A percentile compares a stretch with the other conserved stretches of the same genome.
phyloP scores from a whole-genome alignment of 2,797 vertebrate species.

The Telmatherina bonti region DNA sequence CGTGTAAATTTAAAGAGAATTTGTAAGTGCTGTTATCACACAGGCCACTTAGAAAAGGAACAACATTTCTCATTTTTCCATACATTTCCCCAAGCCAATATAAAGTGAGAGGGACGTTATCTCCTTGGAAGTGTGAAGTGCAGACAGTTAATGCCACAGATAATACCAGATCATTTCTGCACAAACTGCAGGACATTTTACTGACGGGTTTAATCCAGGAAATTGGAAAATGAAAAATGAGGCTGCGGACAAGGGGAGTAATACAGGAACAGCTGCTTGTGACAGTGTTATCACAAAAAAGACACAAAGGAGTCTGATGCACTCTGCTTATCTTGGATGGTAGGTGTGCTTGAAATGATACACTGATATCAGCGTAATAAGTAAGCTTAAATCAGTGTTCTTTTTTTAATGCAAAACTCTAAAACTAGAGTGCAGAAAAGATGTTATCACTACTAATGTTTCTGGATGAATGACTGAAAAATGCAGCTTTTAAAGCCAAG shows the following conservation, averaged over 20 bases:
- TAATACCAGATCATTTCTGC: constrained; percentile 15
- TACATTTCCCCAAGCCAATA: constrained; percentile 15
- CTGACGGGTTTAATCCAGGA: constrained; percentile 43
- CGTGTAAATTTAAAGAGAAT: not conserved
- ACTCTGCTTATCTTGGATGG: not conserved
- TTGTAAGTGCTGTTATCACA: not conserved
- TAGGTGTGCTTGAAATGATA: not conserved
- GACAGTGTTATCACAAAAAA: not conserved
- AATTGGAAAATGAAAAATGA: constrained; percentile 53
- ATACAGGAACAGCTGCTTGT: not conserved
- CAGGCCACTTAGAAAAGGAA: not conserved
- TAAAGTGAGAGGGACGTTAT: constrained; percentile 37
- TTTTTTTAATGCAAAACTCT: not conserved
- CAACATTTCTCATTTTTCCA: constrained; percentile 20
- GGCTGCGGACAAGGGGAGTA: not conserved
- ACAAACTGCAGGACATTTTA: constrained; percentile 23
- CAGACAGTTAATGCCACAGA: constrained; percentile 13
- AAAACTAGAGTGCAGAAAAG: not conserved
- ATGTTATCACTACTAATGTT: too few species aligned
- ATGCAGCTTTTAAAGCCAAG: too few species aligned
- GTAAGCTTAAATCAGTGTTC: too few species aligned
- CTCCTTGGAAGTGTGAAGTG: constrained; percentile 10
- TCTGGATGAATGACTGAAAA: too few species aligned
- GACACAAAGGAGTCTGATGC: not conserved
- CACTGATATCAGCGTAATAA: not conserved